Percentiles rank a stretch among this genome's conserved stretches.
phyloP scores from a whole-genome alignment of 1,140 invertebrate genomes.

The Hirudo medicinalis region DNA sequence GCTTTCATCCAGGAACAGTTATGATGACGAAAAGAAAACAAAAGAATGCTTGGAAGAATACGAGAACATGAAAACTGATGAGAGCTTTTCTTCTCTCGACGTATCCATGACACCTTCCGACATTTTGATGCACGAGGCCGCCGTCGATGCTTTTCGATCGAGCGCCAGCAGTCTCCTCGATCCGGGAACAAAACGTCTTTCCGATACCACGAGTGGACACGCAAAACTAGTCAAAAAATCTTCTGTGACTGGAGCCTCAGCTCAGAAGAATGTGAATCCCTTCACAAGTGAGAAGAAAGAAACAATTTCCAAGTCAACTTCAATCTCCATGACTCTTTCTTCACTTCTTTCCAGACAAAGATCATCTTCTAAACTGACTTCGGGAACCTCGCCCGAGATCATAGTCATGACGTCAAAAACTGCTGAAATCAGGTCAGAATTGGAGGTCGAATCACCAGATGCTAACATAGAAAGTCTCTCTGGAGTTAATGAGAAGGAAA shows the following conservation, averaged over 20 bases:
- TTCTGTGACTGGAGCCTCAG: background rate
- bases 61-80: background rate
- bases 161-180: background rate
- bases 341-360: slow-evolving; percentile 7
- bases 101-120: background rate
- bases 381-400: background rate
- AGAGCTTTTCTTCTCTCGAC: background rate
- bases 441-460: too few species aligned
- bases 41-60: too few species aligned
- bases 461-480: too few species aligned
- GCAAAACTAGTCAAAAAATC: too few species aligned
- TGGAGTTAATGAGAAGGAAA: too few species aligned
- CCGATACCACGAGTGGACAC: background rate
- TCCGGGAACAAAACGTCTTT: background rate
- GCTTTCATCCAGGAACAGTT: background rate
- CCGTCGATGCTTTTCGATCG: background rate
- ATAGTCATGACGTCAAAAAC: too few species aligned
- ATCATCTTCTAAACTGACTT: slow-evolving; percentile 6
- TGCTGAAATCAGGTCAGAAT: too few species aligned
- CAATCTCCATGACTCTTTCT: slow-evolving; percentile 8
- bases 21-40: background rate
- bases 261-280: slow-evolving; percentile 3
- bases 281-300: slow-evolving; percentile 3
- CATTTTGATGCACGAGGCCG: background rate
- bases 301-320: slow-evolving; percentile 1